A percentile compares a stretch with the other conserved stretches of the same genome.
Conservation (phyloP, 2,888 invertebrate genomes). For the Chrysotoxum bicinctum region DNA sequence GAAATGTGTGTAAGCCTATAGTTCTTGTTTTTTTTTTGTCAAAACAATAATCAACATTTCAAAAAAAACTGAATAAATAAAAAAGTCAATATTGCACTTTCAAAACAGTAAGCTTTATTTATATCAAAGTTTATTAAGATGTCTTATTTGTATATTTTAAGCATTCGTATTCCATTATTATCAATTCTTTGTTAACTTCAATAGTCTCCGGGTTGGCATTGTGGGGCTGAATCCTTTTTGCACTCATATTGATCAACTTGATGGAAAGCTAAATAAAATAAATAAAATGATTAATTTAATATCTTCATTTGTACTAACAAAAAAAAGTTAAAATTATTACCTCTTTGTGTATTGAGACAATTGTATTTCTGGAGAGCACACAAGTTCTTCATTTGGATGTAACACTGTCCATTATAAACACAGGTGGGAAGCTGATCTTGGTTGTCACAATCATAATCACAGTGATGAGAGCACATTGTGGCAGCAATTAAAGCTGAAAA, state of each 20-base stretch:
- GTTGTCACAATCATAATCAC: constrained; percentile 8
- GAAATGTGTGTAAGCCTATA: too few species aligned
- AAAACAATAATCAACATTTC: too few species aligned
- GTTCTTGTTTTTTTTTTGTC: too few species aligned
- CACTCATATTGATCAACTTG: constrained; percentile 30
- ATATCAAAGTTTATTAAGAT: too few species aligned
- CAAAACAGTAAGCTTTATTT: too few species aligned
- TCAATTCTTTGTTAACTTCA: too few species aligned
- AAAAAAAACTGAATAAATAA: too few species aligned
- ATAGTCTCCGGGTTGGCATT: constrained; percentile 35
- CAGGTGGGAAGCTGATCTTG: neutral
- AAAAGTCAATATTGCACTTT: too few species aligned
- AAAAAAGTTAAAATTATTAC: neutral
- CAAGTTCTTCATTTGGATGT: neutral
- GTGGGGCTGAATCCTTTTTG: constrained; percentile 21
- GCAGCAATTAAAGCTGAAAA: constrained; percentile 3
- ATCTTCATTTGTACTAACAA: neutral
- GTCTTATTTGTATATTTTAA: too few species aligned
- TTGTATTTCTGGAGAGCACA: constrained; percentile 19
- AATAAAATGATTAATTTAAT: neutral
- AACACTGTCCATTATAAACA: constrained; percentile 12
- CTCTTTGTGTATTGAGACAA: constrained; percentile 8
- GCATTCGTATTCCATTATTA: too few species aligned
- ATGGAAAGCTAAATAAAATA: constrained; percentile 22
- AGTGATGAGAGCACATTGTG: neutral